A percentile compares a stretch with the other conserved stretches of the same genome.
Conservation (phyloP, 1,140 invertebrate species). For the Calephelis nemesis region DNA sequence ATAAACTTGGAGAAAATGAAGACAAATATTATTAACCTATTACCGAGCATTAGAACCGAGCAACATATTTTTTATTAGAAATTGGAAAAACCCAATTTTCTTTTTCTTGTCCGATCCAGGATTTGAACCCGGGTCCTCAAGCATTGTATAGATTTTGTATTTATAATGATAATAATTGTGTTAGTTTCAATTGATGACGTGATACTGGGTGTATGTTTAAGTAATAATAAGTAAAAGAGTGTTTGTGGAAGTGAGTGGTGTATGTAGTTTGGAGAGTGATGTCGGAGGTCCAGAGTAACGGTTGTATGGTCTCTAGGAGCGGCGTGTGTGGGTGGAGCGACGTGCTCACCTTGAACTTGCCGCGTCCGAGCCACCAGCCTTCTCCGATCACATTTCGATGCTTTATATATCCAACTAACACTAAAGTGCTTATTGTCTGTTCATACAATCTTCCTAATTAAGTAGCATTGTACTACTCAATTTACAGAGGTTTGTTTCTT, state of each 20-base stretch:
- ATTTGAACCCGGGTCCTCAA: too few species aligned
- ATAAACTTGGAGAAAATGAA: too few species aligned
- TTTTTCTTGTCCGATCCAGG: too few species aligned
- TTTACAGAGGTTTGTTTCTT: constrained; percentile 1
- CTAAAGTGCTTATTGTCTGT: constrained; percentile 9
- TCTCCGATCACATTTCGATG: constrained; percentile 48
- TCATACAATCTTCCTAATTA: constrained; percentile 13
- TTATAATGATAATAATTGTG: too few species aligned
- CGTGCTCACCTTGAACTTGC: constrained; percentile 77
- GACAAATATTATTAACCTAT: too few species aligned
- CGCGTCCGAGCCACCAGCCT: constrained; percentile 42
- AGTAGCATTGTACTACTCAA: constrained; percentile 15
- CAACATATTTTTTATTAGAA: too few species aligned
- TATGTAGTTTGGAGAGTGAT: constrained; percentile 47
- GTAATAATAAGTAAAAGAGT: constrained; percentile 46
- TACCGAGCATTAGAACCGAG: too few species aligned
- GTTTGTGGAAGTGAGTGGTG: constrained; percentile 47
- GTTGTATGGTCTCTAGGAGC: constrained; percentile 57
- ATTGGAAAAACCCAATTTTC: too few species aligned
- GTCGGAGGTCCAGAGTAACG: constrained; percentile 64
- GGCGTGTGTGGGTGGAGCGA: constrained; percentile 71
- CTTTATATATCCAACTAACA: constrained; percentile 24
- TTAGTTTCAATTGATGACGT: constrained; percentile 24
- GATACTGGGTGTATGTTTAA: constrained; percentile 36
- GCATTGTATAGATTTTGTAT: too few species aligned